Evolutionary conservation across 1,140 invertebrate species (phyloP).

Genomic region (Heliconius hermathena): DNA sequence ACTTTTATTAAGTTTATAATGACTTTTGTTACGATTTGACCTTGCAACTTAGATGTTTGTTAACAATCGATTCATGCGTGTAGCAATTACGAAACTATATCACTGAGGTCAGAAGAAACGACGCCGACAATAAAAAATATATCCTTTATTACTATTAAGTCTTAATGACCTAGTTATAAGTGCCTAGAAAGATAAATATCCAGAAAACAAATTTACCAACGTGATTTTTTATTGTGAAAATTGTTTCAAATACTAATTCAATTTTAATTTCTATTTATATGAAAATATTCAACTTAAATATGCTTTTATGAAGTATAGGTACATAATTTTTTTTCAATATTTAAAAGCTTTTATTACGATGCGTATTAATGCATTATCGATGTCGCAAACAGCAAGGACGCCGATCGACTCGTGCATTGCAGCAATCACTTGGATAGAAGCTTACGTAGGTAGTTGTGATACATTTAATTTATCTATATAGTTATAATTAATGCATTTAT

Average conservation of each 20-base stretch:
- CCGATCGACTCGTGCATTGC: conserved; percentile 48
- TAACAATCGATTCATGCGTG: conserved; percentile 67
- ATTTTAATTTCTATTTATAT: too few relatives aligned
- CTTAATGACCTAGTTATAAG: conserved; percentile 13
- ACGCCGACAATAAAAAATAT: conserved; percentile 27
- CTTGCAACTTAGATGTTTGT: conserved; percentile 64
- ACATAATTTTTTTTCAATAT: conserved; percentile 36
- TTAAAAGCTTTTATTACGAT: conserved; percentile 69
- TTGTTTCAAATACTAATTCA: neutral
- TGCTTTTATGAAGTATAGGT: neutral
- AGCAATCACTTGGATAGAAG: conserved; percentile 53
- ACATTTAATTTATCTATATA: conserved; percentile 8
- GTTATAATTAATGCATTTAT: neutral
- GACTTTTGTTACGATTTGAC: conserved; percentile 67
- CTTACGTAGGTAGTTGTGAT: conserved; percentile 30
- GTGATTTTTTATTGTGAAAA: neutral
- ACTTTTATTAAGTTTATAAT: conserved; percentile 56
- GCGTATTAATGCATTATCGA: conserved; percentile 68
- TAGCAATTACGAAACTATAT: conserved; percentile 63
- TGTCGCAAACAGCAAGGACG: conserved; percentile 75
- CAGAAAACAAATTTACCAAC: neutral
- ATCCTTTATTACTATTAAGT: conserved; percentile 39
- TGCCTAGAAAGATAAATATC: neutral
- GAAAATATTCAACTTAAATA: neutral
- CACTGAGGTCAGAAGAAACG: conserved; percentile 59